Evolutionary conservation across 2,797 vertebrate genomes (phyloP), one percentile per base, ranked within the genome.

Genomic region (Schizopygopsis malacanthus): DNA sequence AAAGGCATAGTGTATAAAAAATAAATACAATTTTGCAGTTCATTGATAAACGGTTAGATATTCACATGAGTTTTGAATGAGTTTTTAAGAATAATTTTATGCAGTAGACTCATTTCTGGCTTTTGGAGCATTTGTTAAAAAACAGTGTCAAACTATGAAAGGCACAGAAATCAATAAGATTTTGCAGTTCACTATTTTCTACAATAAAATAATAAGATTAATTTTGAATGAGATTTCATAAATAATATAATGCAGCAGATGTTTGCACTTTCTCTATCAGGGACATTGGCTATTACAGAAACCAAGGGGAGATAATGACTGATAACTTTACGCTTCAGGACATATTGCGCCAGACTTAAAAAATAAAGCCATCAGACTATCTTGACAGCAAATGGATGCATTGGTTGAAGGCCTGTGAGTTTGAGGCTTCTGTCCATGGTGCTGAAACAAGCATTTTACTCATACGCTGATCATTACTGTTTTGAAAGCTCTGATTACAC

Each of bases 401-500:
- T 52, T 16, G 7, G n/a, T 18, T 45, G 10, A 22, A 56, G 45
- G 65, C 28, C 52, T 25, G 6, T 41, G 52, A 3, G 52, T 70
- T 13, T 2, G 12, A 1, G 2, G 73, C 6, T 65, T 63, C 81
- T 90, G 86, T 86, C 86, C 87, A 20, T 86, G 89, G 84, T 88
- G 47, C 87, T 90, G 86, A 88, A 90, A 77, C 65, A 70, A 71
- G n/a, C 43, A 67, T 7, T 3, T 18, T 50, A 39, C 3, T 2
- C 12, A 69, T 15, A 33, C 4, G 47, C 47, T 50, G 73, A 81
- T 9, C 56, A 79, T 79, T 70, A 70, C 20, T 41, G 5, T 52
- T 82, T 77, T 77, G 25, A 83, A 39, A 73, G 56, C 25, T 75
- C 75, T 52, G 50, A 39, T 52, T 33, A 73, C 54, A 54, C 47